Conservation (phyloP, 2,888 invertebrate genomes). For the Dione vanillae region DNA sequence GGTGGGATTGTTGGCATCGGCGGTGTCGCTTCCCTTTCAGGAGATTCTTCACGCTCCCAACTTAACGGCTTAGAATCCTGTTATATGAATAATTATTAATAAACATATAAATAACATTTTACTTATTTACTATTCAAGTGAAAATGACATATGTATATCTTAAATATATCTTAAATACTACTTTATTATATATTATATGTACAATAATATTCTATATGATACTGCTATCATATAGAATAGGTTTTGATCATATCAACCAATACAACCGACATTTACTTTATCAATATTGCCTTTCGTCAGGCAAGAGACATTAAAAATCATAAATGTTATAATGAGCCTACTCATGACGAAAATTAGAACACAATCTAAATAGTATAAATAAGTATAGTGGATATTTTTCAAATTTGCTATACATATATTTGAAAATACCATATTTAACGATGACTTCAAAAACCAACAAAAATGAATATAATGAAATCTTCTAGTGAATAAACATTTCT, state of each 20-base stretch:
- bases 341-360: no score
- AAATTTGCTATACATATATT: background rate
- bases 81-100: slow-evolving; percentile 39
- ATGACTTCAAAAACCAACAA: slow-evolving; percentile 16
- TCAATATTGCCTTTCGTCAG: background rate
- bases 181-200: no score
- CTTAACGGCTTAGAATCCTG: slow-evolving; percentile 68
- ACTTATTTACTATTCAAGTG: no score
- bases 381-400: background rate
- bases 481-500: background rate
- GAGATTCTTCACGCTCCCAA: slow-evolving; percentile 69
- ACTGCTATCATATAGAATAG: background rate
- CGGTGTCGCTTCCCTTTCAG: slow-evolving; percentile 84
- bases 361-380: background rate
- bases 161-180: no score
- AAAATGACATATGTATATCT: background rate
- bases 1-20: slow-evolving; percentile 93
- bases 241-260: background rate
- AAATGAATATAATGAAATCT: background rate
- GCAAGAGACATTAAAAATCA: background rate
- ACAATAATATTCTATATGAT: no score
- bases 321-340: no score
- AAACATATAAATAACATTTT: background rate
- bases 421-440: background rate
- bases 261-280: background rate